These are phyloP conservation scores for Lasioglossum figueresi DNA, from an alignment of 2,888 invertebrate species.

Conservation along the genomic window DNA sequence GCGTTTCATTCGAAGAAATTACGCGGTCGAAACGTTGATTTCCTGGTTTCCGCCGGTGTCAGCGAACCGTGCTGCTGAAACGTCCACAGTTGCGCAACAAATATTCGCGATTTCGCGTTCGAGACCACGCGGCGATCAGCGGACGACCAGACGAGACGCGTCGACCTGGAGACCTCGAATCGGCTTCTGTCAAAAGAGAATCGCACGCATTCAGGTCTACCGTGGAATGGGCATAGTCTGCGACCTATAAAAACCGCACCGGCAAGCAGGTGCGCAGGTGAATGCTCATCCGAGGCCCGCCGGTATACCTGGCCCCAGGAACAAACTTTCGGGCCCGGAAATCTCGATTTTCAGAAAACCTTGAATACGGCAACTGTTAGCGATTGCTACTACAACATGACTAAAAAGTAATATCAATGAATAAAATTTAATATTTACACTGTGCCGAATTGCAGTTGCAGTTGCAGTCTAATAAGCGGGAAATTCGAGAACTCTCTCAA, in stretches of 20 bases:
- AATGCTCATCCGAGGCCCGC: neutral
- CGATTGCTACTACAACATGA: no score
- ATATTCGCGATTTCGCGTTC: conserved; percentile 61
- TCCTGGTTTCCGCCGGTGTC: conserved; percentile 10
- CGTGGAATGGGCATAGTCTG: conserved; percentile 46
- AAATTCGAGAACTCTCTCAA: neutral
- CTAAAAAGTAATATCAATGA: no score
- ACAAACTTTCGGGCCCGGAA: neutral
- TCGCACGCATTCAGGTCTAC: conserved; percentile 33
- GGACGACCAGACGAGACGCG: conserved; percentile 44
- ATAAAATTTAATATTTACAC: no score
- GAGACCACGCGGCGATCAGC: conserved; percentile 38
- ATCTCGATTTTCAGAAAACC: neutral
- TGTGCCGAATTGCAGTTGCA: no score
- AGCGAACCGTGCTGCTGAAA: conserved; percentile 6
- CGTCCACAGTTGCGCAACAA: conserved; percentile 53
- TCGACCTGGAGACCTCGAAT: conserved; percentile 69
- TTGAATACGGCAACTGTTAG: neutral
- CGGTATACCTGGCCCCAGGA: neutral
- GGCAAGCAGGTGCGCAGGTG: conserved; percentile 1
- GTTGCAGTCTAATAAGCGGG: neutral
- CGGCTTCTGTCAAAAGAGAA: conserved; percentile 64
- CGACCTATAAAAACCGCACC: conserved; percentile 66
- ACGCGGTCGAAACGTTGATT: neutral
- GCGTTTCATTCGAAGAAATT: neutral